phyloP scores from a whole-genome alignment of 2,888 invertebrate species.

The Nephrotoma appendiculata region DNA sequence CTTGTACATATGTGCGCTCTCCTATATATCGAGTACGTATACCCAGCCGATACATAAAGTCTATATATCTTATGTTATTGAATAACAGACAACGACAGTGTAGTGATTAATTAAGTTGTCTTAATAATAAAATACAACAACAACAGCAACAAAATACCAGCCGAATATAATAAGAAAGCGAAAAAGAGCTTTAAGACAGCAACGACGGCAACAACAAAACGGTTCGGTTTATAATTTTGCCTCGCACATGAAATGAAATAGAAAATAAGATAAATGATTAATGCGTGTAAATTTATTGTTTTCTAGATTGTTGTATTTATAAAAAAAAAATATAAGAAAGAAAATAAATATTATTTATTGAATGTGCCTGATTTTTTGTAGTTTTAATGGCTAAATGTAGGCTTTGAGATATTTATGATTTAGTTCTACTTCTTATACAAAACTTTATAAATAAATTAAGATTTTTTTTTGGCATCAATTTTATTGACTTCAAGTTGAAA shows the following conservation, averaged over 20 bases:
- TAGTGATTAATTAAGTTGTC: slow-evolving; percentile 4
- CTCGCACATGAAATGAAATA: background rate
- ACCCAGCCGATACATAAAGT: background rate
- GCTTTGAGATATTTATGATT: background rate
- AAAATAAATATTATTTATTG: background rate
- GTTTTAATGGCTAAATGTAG: background rate
- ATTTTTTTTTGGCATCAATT: background rate
- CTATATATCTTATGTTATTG: background rate
- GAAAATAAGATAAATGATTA: slow-evolving; percentile 4
- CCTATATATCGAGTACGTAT: background rate
- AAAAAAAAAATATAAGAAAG: background rate
- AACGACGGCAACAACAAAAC: background rate
- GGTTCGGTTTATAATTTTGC: background rate
- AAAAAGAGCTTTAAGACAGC: background rate
- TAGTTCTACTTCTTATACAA: background rate
- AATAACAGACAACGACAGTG: slow-evolving; percentile 2
- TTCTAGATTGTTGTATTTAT: slow-evolving; percentile 2
- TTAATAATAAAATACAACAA: background rate
- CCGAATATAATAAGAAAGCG: background rate
- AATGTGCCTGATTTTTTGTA: background rate
- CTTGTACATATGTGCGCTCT: background rate
- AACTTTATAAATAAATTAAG: background rate
- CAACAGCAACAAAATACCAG: background rate
- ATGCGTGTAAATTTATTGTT: slow-evolving; percentile 4
- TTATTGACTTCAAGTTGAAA: background rate